These are phyloP conservation scores for Leucoraja erinaceus DNA, from an alignment of 2,113 vertebrate genomes.

Conservation along the genomic window DNA sequence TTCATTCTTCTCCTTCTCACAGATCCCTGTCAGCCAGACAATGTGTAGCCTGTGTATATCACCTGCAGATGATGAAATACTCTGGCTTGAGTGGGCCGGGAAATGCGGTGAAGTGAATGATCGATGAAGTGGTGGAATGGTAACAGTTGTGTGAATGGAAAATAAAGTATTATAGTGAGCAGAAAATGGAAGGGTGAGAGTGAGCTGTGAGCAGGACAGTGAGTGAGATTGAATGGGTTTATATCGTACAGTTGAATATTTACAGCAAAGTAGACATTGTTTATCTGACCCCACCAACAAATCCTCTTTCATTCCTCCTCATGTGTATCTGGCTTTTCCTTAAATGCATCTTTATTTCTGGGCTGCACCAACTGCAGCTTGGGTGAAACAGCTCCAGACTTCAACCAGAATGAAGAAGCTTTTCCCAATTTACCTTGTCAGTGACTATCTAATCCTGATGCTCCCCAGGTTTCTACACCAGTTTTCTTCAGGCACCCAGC, in stretches of 20 bases:
- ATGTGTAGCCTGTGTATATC: conserved; percentile 95
- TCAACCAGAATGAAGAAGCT: background rate
- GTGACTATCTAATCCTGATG: background rate
- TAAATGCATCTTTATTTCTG: too few species aligned
- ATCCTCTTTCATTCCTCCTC: too few species aligned
- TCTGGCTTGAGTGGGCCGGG: background rate
- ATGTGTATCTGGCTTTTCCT: too few species aligned
- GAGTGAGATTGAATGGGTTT: background rate
- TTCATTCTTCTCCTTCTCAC: conserved; percentile 95
- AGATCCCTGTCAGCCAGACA: conserved; percentile 94
- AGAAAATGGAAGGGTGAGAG: background rate
- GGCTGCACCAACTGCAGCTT: too few species aligned
- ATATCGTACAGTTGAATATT: too few species aligned
- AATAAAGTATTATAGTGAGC: too few species aligned
- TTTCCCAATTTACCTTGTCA: background rate
- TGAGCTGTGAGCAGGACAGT: background rate
- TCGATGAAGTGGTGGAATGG: too few species aligned
- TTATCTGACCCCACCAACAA: too few species aligned
- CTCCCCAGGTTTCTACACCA: background rate
- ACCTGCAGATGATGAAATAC: conserved; percentile 52
- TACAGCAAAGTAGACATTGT: too few species aligned
- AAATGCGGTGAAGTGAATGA: background rate
- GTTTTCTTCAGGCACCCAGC: too few species aligned
- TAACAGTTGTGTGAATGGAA: too few species aligned
- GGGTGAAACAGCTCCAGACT: too few species aligned